A percentile compares a stretch with the other conserved stretches of the same genome.
Evolutionary conservation across 2,113 vertebrate species (phyloP).

Genomic region (Poeciliopsis occidentalis): DNA sequence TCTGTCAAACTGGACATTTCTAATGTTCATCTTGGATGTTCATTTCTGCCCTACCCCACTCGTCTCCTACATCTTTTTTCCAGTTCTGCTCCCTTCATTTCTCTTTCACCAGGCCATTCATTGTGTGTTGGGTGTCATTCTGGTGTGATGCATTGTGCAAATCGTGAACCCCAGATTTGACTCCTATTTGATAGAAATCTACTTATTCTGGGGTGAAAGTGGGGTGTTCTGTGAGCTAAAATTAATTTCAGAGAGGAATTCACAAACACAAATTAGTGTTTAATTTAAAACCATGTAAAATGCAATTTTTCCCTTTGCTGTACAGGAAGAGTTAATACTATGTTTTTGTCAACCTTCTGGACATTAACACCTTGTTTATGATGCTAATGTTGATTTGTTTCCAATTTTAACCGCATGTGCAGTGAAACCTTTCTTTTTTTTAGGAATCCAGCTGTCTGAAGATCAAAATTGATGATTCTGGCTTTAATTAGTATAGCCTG

Average conservation of each 20-base stretch:
- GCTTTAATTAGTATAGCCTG: constrained; percentile 90
- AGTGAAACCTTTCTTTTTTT: constrained; percentile 48
- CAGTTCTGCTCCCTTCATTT: constrained; percentile 19
- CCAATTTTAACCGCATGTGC: constrained; percentile 42
- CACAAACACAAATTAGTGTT: background rate
- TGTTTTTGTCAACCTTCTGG: constrained; percentile 6
- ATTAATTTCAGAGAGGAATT: constrained; percentile 15
- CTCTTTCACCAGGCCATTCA: constrained; percentile 22
- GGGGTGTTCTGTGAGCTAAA: constrained; percentile 21
- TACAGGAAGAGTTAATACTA: constrained; percentile 7
- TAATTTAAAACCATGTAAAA: background rate
- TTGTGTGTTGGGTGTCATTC: constrained; percentile 23
- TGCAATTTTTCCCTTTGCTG: background rate
- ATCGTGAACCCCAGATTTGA: constrained; percentile 27
- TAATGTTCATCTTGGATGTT: constrained; percentile 6
- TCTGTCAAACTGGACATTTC: constrained; percentile 21
- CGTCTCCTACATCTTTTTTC: background rate
- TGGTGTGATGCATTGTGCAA: constrained; percentile 36
- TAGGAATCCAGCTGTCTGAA: constrained; percentile 62
- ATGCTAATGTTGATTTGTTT: constrained; percentile 55
- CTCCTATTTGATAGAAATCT: constrained; percentile 41
- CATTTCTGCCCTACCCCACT: background rate
- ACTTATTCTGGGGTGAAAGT: too few species aligned
- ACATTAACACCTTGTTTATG: constrained; percentile 15
- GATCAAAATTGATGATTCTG: constrained; percentile 84